These are phyloP conservation scores for Anguilla marmorata DNA, from an alignment of 2,797 vertebrate genomes.

Conservation along the genomic window DNA sequence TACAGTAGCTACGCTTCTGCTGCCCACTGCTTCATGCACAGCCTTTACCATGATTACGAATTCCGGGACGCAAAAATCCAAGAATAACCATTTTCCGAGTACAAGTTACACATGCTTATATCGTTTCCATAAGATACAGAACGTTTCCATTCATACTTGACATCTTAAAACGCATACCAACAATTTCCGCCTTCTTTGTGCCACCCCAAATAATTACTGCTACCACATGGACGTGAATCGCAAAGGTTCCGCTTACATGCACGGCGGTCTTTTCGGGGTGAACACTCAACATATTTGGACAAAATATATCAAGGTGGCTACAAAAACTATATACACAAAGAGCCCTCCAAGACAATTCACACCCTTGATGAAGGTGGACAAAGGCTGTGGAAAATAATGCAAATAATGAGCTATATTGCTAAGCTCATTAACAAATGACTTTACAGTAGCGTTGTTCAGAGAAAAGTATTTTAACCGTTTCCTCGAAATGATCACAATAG, in stretches of 20 bases:
- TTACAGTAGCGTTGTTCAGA: not conserved
- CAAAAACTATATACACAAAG: not conserved
- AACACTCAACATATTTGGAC: not conserved
- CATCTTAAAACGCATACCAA: slow-evolving; percentile 52
- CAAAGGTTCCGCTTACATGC: slow-evolving; percentile 26
- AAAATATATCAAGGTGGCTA: not conserved
- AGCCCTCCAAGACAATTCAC: no score
- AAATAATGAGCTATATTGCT: not conserved
- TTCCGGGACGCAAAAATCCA: not conserved
- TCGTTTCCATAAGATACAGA: not conserved
- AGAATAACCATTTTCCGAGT: not conserved
- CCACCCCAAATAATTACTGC: slow-evolving; percentile 38
- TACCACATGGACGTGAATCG: not conserved
- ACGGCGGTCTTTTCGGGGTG: not conserved
- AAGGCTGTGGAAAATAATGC: not conserved
- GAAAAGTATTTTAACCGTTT: not conserved
- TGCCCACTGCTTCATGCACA: not conserved
- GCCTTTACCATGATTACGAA: not conserved
- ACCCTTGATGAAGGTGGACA: not conserved
- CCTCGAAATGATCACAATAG: not conserved
- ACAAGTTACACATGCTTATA: slow-evolving; percentile 19
- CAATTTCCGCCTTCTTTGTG: slow-evolving; percentile 64
- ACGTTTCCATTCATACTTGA: slow-evolving; percentile 50
- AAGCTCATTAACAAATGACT: not conserved
- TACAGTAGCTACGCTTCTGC: not conserved